Conservation (phyloP, 2,113 vertebrate genomes). For the Lophura nycthemera region DNA sequence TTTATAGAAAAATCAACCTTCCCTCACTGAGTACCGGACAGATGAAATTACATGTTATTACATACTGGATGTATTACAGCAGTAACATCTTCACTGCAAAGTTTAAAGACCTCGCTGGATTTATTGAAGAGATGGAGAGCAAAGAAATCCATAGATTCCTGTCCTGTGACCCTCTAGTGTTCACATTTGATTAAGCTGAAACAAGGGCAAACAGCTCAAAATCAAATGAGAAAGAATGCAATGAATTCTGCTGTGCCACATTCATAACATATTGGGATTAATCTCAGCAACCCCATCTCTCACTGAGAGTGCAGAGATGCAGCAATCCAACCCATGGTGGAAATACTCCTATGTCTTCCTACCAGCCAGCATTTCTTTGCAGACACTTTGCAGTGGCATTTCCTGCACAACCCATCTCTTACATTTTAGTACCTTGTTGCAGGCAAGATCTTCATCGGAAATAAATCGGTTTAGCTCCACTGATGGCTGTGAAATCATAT, state of each 20-base stretch:
- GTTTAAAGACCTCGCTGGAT: neutral
- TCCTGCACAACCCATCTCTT: neutral
- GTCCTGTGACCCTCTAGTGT: neutral
- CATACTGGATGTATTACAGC: neutral
- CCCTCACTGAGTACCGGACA: neutral
- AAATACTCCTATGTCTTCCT: neutral
- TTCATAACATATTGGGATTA: rapidly evolving
- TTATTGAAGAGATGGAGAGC: neutral
- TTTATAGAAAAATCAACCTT: neutral
- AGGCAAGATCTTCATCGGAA: neutral
- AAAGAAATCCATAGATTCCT: neutral
- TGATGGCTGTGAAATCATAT: slow-evolving; percentile 10
- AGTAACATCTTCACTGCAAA: neutral
- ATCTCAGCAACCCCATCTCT: neutral
- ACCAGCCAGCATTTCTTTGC: neutral
- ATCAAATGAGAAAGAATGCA: neutral
- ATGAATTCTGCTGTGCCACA: neutral
- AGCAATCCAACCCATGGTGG: neutral
- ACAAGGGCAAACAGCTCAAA: neutral
- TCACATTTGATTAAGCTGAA: neutral
- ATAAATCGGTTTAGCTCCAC: slow-evolving; percentile 19
- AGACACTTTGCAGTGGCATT: neutral
- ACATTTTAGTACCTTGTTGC: neutral
- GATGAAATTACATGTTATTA: neutral
- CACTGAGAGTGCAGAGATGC: neutral